These are phyloP conservation scores for Microctonus hyperodae DNA, from an alignment of 2,888 invertebrate genomes.

Conservation along the genomic window DNA sequence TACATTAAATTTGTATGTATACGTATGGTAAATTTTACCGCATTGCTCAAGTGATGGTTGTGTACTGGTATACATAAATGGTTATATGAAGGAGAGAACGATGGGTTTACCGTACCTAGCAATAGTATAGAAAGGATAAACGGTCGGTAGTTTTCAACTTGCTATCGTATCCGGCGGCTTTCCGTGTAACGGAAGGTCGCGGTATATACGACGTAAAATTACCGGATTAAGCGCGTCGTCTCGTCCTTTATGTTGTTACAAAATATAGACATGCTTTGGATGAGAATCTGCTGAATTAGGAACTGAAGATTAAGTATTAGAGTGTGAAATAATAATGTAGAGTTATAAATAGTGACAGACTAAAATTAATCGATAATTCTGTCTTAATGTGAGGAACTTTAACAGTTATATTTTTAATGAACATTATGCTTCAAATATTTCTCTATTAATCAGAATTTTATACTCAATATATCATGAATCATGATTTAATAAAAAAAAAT, in stretches of 20 bases:
- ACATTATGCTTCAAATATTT: too few relatives aligned
- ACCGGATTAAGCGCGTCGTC: constrained; percentile 33
- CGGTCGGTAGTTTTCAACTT: constrained; percentile 26
- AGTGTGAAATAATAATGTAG: not conserved
- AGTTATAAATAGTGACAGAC: not conserved
- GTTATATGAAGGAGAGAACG: not conserved
- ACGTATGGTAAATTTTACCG: not conserved
- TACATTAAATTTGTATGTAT: constrained; percentile 6
- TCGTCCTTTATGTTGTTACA: constrained; percentile 17
- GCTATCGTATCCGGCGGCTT: constrained; percentile 33
- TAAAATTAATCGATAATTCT: too few relatives aligned
- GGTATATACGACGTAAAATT: constrained; percentile 29
- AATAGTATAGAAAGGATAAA: constrained; percentile 27
- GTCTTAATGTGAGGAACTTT: too few relatives aligned
- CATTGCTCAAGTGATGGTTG: constrained; percentile 10
- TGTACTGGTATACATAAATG: not conserved
- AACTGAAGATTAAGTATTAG: not conserved
- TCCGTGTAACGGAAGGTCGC: constrained; percentile 31
- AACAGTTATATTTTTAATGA: too few relatives aligned
- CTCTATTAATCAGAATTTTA: too few relatives aligned
- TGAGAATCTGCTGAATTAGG: not conserved
- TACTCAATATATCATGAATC: too few relatives aligned
- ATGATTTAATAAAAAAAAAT: too few relatives aligned
- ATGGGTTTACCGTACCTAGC: not conserved
- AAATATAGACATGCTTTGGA: not conserved